Evolutionary conservation across 2,113 vertebrate genomes (phyloP), one percentile per base, ranked within the genome.

Genomic region (Acanthisitta chloris): DNA sequence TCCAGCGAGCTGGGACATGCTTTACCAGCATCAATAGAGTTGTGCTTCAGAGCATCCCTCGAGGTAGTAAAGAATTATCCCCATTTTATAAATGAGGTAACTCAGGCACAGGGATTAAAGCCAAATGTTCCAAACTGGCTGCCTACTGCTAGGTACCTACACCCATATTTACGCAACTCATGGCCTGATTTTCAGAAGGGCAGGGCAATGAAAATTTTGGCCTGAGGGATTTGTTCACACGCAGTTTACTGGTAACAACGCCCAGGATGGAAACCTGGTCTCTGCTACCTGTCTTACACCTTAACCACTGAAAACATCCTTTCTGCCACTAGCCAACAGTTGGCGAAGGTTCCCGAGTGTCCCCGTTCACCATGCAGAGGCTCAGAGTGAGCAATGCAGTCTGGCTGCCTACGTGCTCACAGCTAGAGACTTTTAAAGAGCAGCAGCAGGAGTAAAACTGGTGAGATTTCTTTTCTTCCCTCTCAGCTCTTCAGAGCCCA

Each of bases 201-300:
- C 92, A 96, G 93, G 95, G 96, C 96, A 74, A 88, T 79, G 86
- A 96, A 95, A 96, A 94, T 96, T 96, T 96, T 95, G 94, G 82
- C 96, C 96, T 29, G 64, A 93, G 90, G 96, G 90, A 71, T 93
- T 96, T 84, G 76, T 96, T 96, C 96, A 86, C 69, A 85, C 52
- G 74, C 69, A 69, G 76, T 93, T 94, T 96, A 93, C 92, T 84
- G 94, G 86, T 72, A 83, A 88, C 88, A 88, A 94, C 38, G 1
- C 93, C 86, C 65, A 65, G 84, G 76, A 80, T 91, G 51, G 81
- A 96, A 94, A 29, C 72, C 69, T 81, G 57, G 49, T 81, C 88
- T 96, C 65, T 96, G 65, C 95, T 92, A 84, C 94, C 86, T 86
- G 61, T 92, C 77, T 96, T 90, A 86, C 2, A 0, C 61, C 65